A percentile compares a stretch with the other conserved stretches of the same genome.
phyloP scores from a whole-genome alignment of 2,797 vertebrate genomes.

The Molossus molossus region DNA sequence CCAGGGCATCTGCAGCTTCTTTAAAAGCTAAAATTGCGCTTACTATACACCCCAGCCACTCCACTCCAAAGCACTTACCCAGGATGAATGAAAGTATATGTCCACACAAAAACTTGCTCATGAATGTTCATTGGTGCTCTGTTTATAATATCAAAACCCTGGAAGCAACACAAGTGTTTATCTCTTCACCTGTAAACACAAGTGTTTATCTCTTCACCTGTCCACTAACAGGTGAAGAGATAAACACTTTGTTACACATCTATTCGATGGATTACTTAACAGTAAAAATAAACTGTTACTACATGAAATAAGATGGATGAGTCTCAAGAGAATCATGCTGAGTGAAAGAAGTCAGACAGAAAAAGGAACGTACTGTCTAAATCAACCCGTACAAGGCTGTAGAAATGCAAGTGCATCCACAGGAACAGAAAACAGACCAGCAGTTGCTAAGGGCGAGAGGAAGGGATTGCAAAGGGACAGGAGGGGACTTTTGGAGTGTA shows the following conservation, averaged over 20 bases:
- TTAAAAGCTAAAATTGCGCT: not conserved
- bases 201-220: not conserved
- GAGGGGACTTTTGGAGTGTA: not conserved
- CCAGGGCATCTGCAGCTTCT: not conserved
- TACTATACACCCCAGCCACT: not conserved
- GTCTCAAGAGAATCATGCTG: not conserved
- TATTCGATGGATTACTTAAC: not conserved
- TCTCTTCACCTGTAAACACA: not conserved
- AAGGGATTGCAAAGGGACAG: not conserved
- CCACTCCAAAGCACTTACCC: not conserved
- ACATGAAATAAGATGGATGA: not conserved
- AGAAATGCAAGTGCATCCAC: not conserved
- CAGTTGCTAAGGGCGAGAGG: not conserved
- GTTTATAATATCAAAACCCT: not conserved
- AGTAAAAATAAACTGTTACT: slow-evolving; percentile 4
- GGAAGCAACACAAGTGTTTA: not conserved
- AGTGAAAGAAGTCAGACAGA: slow-evolving; percentile 30
- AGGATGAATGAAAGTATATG: not conserved
- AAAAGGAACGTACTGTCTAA: not conserved
- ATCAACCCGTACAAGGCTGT: not conserved
- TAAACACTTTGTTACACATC: not conserved
- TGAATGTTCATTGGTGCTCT: not conserved
- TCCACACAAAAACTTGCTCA: not conserved
- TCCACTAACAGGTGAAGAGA: not conserved
- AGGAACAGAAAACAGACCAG: not conserved